phyloP scores from a whole-genome alignment of 2,113 vertebrate species.

The Morone saxatilis region DNA sequence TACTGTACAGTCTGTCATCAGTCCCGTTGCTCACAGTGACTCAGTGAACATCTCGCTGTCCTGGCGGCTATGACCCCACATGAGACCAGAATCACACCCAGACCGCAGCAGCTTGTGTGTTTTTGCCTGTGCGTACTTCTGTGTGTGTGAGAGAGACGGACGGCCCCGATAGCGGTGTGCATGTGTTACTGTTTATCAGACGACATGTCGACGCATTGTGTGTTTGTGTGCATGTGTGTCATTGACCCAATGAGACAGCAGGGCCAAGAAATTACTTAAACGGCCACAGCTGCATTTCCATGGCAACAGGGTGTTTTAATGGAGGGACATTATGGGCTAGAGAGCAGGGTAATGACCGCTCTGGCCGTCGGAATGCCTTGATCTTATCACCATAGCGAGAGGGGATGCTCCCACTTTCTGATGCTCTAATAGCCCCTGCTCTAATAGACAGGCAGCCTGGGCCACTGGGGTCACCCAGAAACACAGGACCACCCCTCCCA shows the following conservation, averaged over 20 bases:
- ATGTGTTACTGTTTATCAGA: constrained; percentile 67
- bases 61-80: constrained; percentile 47
- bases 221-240: constrained; percentile 54
- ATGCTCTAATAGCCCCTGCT: constrained; percentile 77
- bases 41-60: constrained; percentile 33
- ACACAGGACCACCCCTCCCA: constrained; percentile 49
- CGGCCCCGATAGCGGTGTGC: constrained; percentile 30
- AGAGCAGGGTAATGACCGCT: constrained; percentile 81
- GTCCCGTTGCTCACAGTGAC: constrained; percentile 18
- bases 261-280: constrained; percentile 77
- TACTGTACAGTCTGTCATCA: constrained; percentile 43
- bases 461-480: constrained; percentile 73
- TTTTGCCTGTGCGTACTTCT: neutral
- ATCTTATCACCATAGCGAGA: constrained; percentile 81
- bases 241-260: constrained; percentile 70
- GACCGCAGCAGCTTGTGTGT: constrained; percentile 23
- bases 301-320: constrained; percentile 76
- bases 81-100: constrained; percentile 16
- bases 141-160: neutral
- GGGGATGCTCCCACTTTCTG: constrained; percentile 82
- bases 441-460: constrained; percentile 71
- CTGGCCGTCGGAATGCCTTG: constrained; percentile 82
- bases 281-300: constrained; percentile 77
- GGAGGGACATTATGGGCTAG: constrained; percentile 80
- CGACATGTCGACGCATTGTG: constrained; percentile 54